Base-by-base conservation (phyloP, 1,140 invertebrate genomes). In the Hyles euphorbiae region DNA sequence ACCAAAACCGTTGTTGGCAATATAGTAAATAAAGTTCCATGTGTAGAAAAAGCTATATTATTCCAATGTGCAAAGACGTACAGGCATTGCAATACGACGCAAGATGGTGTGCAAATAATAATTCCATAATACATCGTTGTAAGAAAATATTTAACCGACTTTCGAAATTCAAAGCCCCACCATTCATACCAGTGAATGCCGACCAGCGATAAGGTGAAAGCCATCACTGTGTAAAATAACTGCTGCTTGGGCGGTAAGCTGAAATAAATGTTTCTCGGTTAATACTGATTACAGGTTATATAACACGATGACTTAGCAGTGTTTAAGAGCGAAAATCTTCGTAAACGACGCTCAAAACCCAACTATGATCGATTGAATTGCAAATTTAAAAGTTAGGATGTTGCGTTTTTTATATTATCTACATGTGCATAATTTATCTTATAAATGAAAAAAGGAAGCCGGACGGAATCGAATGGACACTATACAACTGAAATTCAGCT, bases 161-260 rank as follows among this genome's bases (percentile, higher is more conserved):
- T 52, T 34, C 22, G 34, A 34, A 52, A 34, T 34, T 52, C 9
- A 5, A 9, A 52, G 34, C 34, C 32, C 50, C 50, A 52, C 33
- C 3, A 52, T 52, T 52, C 34, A 34, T 52, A 52, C 50, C 32
- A 34, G 3, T 34, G 3, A n/a, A 52, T n/a, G 34, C 50, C 50
- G 7, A 34, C 33, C n/a, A 52, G 3, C 8, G 50, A 34, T 9
- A 34, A 3, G 5, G 50, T 11, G 50, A 52, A 10, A 8, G 50
- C 22, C 6, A 52, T n/a, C 7, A 34, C 33, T 12, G 32, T 34
- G 34, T 52, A 52, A 52, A 52, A 52, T n/a, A 52, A 34, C 32
- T 52, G 50, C 34, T 52, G 32, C 10, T 52, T 34, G 32, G 50
- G 50, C 9, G 50, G 12, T 9, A 4, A n/a, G 32, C 50, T 52